Percentiles rank a stretch among this genome's conserved stretches.
These are phyloP conservation scores for Stichopus chloronotus DNA, from an alignment of 35 echinoderm and acorn worm genomes.

Conservation along the genomic window DNA sequence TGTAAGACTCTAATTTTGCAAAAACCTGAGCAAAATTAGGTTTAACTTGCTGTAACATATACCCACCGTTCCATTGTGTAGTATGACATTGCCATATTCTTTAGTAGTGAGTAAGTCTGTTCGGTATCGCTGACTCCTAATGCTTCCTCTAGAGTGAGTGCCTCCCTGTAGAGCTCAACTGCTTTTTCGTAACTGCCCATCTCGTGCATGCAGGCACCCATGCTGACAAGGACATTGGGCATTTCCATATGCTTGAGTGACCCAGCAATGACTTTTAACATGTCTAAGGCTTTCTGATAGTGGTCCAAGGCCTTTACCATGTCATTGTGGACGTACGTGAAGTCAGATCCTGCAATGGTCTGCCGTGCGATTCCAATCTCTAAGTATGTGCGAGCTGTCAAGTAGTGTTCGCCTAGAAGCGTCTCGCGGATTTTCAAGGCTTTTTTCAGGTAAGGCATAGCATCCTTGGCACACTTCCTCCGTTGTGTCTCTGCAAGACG, in stretches of 20 bases:
- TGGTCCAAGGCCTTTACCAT: slow-evolving; percentile 76
- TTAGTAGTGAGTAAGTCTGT: slow-evolving; percentile 64
- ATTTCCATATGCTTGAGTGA: slow-evolving; percentile 79
- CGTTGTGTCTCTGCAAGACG: slow-evolving; percentile 19
- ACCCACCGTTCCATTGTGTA: slow-evolving; percentile 73
- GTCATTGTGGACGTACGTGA: slow-evolving; percentile 65
- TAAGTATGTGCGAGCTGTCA: slow-evolving; percentile 61
- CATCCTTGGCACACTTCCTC: slow-evolving; percentile 27
- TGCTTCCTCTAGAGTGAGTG: slow-evolving; percentile 70
- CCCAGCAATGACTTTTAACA: slow-evolving; percentile 62
- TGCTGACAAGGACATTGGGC: slow-evolving; percentile 70
- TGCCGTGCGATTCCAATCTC: slow-evolving; percentile 64
- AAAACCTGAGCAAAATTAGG: too few species aligned
- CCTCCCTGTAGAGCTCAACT: slow-evolving; percentile 74
- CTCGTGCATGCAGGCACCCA: slow-evolving; percentile 87
- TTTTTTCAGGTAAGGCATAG: slow-evolving; percentile 56
- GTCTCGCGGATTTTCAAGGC: slow-evolving; percentile 52
- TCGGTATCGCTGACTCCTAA: slow-evolving; percentile 79
- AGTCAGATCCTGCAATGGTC: slow-evolving; percentile 36
- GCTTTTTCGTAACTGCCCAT: slow-evolving; percentile 72
- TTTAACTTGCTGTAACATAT: too few species aligned
- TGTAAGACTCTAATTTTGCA: too few species aligned
- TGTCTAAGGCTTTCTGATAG: slow-evolving; percentile 70
- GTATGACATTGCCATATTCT: slow-evolving; percentile 94
- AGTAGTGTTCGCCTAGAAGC: slow-evolving; percentile 60